phyloP scores from a whole-genome alignment of 2,888 invertebrate genomes.

The Microctonus brassicae region DNA sequence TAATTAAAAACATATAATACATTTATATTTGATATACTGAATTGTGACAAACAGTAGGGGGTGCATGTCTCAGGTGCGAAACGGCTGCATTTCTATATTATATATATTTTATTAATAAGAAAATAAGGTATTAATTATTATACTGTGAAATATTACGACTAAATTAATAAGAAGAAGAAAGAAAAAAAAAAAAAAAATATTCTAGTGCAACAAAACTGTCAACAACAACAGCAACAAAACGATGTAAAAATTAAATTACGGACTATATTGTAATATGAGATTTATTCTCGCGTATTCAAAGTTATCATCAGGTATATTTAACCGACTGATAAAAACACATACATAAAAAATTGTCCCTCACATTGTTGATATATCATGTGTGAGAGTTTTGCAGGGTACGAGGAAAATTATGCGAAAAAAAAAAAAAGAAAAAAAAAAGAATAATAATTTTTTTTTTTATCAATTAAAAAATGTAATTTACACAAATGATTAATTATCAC shows the following conservation, averaged over 20 bases:
- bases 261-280: conserved; percentile 29
- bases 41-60: conserved; percentile 53
- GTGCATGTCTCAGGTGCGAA: conserved; percentile 60
- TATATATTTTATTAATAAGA: conserved; percentile 66
- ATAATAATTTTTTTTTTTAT: conserved; percentile 9
- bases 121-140: conserved; percentile 53
- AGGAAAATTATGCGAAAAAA: neutral
- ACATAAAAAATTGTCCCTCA: conserved; percentile 1
- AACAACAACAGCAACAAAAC: conserved; percentile 2
- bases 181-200: neutral
- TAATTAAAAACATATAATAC: conserved; percentile 4
- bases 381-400: neutral
- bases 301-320: conserved; percentile 10
- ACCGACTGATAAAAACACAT: conserved; percentile 13
- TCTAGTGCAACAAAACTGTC: neutral
- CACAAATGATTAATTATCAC: neutral
- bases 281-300: conserved; percentile 15
- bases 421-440: conserved; percentile 15
- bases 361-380: neutral
- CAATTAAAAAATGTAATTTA: neutral
- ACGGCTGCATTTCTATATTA: conserved; percentile 62
- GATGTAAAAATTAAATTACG: conserved; percentile 5
- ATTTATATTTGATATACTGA: conserved; percentile 64
- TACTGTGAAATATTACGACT: conserved; percentile 46
- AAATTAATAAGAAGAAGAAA: conserved; percentile 21